Base-by-base conservation (phyloP, 2,113 vertebrate genomes). In the Urocitellus parryii region DNA sequence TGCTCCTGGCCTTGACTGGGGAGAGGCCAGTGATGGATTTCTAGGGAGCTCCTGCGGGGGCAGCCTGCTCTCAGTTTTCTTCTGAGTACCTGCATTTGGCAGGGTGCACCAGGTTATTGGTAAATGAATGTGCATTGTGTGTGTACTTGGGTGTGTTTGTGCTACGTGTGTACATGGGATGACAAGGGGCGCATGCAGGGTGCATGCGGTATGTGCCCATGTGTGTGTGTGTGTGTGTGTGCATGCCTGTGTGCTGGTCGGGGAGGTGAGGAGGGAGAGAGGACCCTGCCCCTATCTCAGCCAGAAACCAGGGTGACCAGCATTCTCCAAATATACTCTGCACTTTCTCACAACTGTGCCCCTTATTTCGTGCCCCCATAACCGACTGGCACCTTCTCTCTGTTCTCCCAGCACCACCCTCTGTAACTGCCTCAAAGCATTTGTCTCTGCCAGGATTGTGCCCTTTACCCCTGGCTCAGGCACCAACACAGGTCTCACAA, bases 141-240 rank as follows among this genome's bases (percentile, higher is more conserved):
- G 1, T 18, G 2, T 10, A 18, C 39, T 13, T 34, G 37, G 39
- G 37, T 39, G 51, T 22, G 14, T 5, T 8, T 37, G 45, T 13
- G 37, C 29, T 24, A 12, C 14, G 34, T 25, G 53, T 80, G 34
- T 6, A 16, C 6, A 53, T 14, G 51, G 13, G 51, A 3, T 2
- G 2, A 9, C 7, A 18, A 22, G 45, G 32, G 20, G 14, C 37
- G 10, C 0, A 0, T 39, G 45, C 17, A 25, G 29, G n/a, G 39
- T 88, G 17, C 32, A 77, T 2, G 22, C 4, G 56, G 51, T 32
- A 13, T 45, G 29, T 58, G 53, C 53, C 8, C 22, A 0, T 8
- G 24, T 5, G 61, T 5, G 61, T 65, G 20, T 56, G 16, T 11
- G 0, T n/a, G 10, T 4, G 20, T 2, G 63, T 29, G 20, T 25